Evolutionary conservation across 2,888 invertebrate species (phyloP).

Genomic region (Asteroscopus sphinx): DNA sequence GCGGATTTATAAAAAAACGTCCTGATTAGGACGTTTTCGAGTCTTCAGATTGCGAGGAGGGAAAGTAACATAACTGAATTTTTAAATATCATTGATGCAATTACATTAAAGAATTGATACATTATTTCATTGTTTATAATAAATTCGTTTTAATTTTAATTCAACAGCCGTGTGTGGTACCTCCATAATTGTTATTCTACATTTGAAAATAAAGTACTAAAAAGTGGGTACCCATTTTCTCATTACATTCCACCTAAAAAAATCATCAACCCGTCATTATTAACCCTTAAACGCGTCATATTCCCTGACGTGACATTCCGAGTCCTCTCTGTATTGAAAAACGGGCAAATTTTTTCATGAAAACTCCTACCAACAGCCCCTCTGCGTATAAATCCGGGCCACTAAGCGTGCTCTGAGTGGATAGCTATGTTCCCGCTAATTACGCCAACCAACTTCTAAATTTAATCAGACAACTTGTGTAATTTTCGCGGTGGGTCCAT

Average conservation of each 20-base stretch:
- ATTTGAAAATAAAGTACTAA: background rate
- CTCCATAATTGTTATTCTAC: background rate
- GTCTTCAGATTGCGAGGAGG: too few species aligned
- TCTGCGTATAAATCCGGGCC: slow-evolving; percentile 64
- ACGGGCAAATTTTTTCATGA: slow-evolving; percentile 51
- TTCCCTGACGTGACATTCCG: slow-evolving; percentile 52
- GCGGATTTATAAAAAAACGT: too few species aligned
- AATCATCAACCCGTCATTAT: slow-evolving; percentile 40
- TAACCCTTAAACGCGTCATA: slow-evolving; percentile 48
- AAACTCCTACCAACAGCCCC: slow-evolving; percentile 51
- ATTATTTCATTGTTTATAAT: too few species aligned
- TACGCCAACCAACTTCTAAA: slow-evolving; percentile 86
- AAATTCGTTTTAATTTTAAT: too few species aligned
- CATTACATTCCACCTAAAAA: slow-evolving; percentile 19
- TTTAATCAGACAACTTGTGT: slow-evolving; percentile 88
- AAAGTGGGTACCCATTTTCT: background rate
- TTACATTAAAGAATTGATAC: too few species aligned
- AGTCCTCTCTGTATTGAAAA: slow-evolving; percentile 55
- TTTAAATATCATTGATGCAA: too few species aligned
- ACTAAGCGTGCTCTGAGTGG: slow-evolving; percentile 83
- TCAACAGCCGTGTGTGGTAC: too few species aligned
- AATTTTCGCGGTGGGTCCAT: slow-evolving; percentile 80
- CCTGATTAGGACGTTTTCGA: too few species aligned
- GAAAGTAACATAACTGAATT: too few species aligned
- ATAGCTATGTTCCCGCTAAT: slow-evolving; percentile 87